Conservation (phyloP, 2,888 invertebrate species). For the Sinelater perroti region DNA sequence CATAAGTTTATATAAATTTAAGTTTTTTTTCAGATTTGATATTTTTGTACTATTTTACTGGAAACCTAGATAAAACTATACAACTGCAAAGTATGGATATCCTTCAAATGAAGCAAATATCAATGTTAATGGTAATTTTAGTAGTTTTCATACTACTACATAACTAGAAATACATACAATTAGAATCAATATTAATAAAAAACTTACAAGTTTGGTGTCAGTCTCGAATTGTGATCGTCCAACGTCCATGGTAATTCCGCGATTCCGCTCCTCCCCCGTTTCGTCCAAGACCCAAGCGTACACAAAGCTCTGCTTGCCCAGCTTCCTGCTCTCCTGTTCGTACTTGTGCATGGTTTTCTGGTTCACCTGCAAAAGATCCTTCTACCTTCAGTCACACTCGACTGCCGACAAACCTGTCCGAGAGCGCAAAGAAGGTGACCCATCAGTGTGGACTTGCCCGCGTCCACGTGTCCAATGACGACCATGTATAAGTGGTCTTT, state of each 20-base stretch:
- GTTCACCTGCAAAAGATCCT: slow-evolving; percentile 63
- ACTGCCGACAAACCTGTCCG: slow-evolving; percentile 68
- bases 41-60: too few species aligned
- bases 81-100: too few species aligned
- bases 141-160: too few species aligned
- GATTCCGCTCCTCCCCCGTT: slow-evolving; percentile 94
- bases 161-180: too few species aligned
- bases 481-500: slow-evolving; percentile 92
- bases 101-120: too few species aligned
- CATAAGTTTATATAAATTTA: too few species aligned
- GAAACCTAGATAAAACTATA: too few species aligned
- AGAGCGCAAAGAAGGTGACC: slow-evolving; percentile 90
- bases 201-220: slow-evolving; percentile 69
- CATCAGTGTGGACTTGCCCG: slow-evolving; percentile 97
- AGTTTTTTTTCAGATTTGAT: too few species aligned
- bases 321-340: slow-evolving; percentile 95
- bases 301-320: slow-evolving; percentile 97
- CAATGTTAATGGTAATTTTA: too few species aligned
- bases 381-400: neutral
- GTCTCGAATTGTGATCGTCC: slow-evolving; percentile 94
- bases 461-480: slow-evolving; percentile 96
- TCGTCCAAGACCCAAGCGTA: slow-evolving; percentile 99
- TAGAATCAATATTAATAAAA: too few species aligned
- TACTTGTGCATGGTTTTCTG: slow-evolving; percentile 94
- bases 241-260: slow-evolving; percentile 99